phyloP scores from a whole-genome alignment of 92 coral and sea anemone genomes.

The Galaxea fascicularis region DNA sequence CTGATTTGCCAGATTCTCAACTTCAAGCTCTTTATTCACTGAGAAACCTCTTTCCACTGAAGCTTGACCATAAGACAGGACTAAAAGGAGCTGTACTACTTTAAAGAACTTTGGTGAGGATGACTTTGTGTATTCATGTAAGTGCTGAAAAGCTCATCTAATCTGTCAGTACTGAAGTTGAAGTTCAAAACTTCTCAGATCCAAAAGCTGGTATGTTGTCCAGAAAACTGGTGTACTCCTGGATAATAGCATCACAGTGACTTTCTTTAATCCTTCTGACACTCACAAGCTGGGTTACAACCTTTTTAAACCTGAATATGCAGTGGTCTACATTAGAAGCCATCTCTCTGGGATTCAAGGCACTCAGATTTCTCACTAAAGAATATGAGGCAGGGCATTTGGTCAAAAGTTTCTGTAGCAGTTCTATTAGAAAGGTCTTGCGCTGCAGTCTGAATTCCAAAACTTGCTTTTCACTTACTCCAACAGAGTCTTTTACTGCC shows the following conservation, averaged over 20 bases:
- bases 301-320: constrained; percentile 62
- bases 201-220: constrained; percentile 76
- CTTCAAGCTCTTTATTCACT: constrained; percentile 62
- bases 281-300: constrained; percentile 44
- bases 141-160: constrained; percentile 58
- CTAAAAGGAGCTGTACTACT: constrained; percentile 57
- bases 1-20: constrained; percentile 57
- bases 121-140: constrained; percentile 55
- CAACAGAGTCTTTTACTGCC: constrained; percentile 51
- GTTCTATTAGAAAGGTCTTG: constrained; percentile 64
- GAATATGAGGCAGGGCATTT: constrained; percentile 67
- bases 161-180: constrained; percentile 51
- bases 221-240: constrained; percentile 65
- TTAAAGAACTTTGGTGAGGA: constrained; percentile 37
- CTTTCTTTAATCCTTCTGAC: constrained; percentile 63
- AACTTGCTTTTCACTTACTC: constrained; percentile 57
- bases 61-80: constrained; percentile 68
- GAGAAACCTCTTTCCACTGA: constrained; percentile 27
- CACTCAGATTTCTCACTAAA: constrained; percentile 61
- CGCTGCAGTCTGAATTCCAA: constrained; percentile 72
- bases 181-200: constrained; percentile 60
- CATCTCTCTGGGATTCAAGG: constrained; percentile 62
- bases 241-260: constrained; percentile 54
- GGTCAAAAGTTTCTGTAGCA: constrained; percentile 48
- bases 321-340: constrained; percentile 46